Evolutionary conservation across 2,888 invertebrate genomes (phyloP), one percentile per base, ranked within the genome.

Genomic region (Phanerotoma sp.): DNA sequence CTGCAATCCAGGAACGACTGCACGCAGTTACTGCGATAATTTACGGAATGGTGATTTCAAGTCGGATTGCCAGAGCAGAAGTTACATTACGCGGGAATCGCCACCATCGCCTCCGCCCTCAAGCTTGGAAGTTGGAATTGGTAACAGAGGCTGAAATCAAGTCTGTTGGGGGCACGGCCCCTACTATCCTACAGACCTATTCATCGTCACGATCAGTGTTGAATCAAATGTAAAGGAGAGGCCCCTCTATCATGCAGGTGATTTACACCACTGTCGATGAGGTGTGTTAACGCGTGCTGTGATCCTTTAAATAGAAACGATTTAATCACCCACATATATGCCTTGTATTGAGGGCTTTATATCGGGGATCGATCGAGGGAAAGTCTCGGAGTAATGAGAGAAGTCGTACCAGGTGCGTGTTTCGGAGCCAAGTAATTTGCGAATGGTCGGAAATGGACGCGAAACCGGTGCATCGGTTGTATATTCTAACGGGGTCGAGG

Each of bases 1-100:
- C 72, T 67, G 72, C 75, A 74, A 74, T 76, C 73, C 71, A 66
- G 60, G 70, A 72, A 72, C 68, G 69, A 69, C 68, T 63, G 60
- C 61, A 63, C 63, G 63, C 61, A 61, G 63, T 58, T 63, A 33
- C 48, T 37, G 41, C 37, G 74, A 75, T 75, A 73, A 76, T 76
- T 75, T 71, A 63, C 70, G 25, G 63, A 73, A 70, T 69, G 71
- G 75, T 71, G 73, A 74, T 75, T 75, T 64, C 70, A 69, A 74
- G 69, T 71, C 69, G 70, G 75, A 73, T 75, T 74, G 74, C 70
- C 65, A 65, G 62, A 68, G 72, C 67, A 72, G 68, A 70, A 73
- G 73, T 74, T 74, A 71, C 69, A 69, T 70, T 65, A 62, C 62
- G 58, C 58, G 62, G 33, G 22, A 46, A 30, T 30, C 37, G 49